A percentile compares a stretch with the other conserved stretches of the same genome.
Evolutionary conservation across 2,888 invertebrate genomes (phyloP).

Genomic region (Eupithecia insigniata): DNA sequence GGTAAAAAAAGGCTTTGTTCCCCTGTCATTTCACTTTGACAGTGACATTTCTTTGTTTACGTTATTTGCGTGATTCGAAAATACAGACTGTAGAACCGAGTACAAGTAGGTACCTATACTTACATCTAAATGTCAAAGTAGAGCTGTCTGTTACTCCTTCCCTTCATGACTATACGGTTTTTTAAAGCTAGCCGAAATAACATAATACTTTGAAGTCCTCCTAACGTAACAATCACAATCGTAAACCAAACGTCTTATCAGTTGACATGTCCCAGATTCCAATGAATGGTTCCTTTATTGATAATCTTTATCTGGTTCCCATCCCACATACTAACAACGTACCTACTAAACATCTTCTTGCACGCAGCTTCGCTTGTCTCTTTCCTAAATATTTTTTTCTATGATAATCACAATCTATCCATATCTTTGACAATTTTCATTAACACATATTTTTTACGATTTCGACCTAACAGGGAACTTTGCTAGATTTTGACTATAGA

Average conservation of each 20-base stretch:
- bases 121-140: neutral
- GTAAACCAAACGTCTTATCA: neutral
- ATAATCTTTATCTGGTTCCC: constrained; percentile 3
- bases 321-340: neutral
- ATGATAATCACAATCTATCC: too few species aligned
- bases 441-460: too few species aligned
- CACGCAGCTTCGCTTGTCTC: too few species aligned
- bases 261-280: neutral
- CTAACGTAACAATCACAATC: neutral
- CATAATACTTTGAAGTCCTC: neutral
- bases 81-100: too few species aligned
- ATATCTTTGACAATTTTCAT: too few species aligned
- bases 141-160: neutral
- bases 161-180: neutral
- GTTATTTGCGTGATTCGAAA: too few species aligned
- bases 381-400: too few species aligned
- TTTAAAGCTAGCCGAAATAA: neutral
- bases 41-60: too few species aligned
- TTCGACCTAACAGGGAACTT: too few species aligned
- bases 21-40: too few species aligned
- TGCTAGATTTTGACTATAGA: too few species aligned
- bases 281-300: neutral
- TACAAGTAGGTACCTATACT: neutral
- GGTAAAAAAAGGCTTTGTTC: too few species aligned
- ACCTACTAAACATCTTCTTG: neutral